Percentiles rank a stretch among this genome's conserved stretches.
Evolutionary conservation across 1,140 invertebrate genomes (phyloP).

Genomic region (Hypothenemus hampei): DNA sequence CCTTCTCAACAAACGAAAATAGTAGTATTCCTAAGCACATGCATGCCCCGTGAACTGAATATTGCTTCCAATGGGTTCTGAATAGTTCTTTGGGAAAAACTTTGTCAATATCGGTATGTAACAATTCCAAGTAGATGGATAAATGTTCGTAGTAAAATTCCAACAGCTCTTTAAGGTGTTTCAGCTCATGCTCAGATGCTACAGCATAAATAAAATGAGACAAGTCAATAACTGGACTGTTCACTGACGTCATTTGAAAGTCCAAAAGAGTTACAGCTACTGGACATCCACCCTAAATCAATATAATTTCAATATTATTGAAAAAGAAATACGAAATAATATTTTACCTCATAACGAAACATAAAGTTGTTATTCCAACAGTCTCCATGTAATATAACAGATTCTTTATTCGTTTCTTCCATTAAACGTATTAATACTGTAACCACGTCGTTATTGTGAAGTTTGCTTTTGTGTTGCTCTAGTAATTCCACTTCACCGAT

Average conservation of each 20-base stretch:
- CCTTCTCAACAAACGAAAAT: too few relatives aligned
- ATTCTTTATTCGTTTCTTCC: background rate
- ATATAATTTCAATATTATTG: too few relatives aligned
- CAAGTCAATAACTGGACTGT: background rate
- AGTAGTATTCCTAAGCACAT: too few relatives aligned
- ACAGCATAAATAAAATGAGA: background rate
- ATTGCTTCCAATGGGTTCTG: background rate
- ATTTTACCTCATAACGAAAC: conserved; percentile 28
- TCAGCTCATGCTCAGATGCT: background rate
- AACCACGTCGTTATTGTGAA: background rate
- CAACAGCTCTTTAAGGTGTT: background rate
- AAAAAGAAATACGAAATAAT: background rate
- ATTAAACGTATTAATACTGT: conserved; percentile 16
- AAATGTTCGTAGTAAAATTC: background rate
- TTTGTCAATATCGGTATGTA: background rate
- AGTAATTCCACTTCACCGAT: conserved; percentile 17
- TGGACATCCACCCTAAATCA: too few relatives aligned
- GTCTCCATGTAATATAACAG: conserved; percentile 33
- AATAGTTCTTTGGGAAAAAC: background rate
- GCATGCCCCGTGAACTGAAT: background rate
- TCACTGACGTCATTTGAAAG: background rate
- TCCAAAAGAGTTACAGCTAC: too few relatives aligned
- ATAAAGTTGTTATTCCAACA: conserved; percentile 37
- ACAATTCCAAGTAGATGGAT: background rate
- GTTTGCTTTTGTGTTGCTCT: conserved; percentile 3